phyloP scores from a whole-genome alignment of 2,888 invertebrate species.

The Oxyscelio sp. region DNA sequence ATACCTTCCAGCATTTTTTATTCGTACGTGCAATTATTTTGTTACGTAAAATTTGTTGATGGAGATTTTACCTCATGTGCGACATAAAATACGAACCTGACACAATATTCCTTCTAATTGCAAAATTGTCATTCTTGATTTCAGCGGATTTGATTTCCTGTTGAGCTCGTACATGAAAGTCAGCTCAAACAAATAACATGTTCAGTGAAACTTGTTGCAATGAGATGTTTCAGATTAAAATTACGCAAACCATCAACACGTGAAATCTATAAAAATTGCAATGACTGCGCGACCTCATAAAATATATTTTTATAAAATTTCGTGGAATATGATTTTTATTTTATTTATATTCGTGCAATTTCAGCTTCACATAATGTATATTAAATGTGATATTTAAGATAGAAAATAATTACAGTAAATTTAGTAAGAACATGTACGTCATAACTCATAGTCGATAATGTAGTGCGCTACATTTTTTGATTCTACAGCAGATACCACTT shows the following conservation, averaged over 20 bases:
- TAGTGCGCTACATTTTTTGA: no score
- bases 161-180: conserved; percentile 63
- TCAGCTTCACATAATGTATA: no score
- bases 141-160: conserved; percentile 59
- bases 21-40: no score
- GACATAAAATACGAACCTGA: conserved; percentile 32
- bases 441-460: no score
- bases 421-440: no score
- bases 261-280: conserved; percentile 56
- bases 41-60: conserved; percentile 2
- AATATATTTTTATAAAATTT: no score
- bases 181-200: conserved; percentile 62
- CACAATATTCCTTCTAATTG: conserved; percentile 52
- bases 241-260: conserved; percentile 37
- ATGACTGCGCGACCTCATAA: conserved; percentile 55
- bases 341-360: no score
- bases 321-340: no score
- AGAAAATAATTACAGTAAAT: no score
- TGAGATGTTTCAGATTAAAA: conserved; percentile 56
- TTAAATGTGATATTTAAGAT: no score
- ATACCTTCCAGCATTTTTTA: no score
- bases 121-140: conserved; percentile 67
- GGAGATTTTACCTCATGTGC: conserved; percentile 21
- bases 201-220: conserved; percentile 58
- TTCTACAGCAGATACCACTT: no score